Evolutionary conservation across 2,113 vertebrate genomes (phyloP).

Genomic region (Nansenia antarctica): DNA sequence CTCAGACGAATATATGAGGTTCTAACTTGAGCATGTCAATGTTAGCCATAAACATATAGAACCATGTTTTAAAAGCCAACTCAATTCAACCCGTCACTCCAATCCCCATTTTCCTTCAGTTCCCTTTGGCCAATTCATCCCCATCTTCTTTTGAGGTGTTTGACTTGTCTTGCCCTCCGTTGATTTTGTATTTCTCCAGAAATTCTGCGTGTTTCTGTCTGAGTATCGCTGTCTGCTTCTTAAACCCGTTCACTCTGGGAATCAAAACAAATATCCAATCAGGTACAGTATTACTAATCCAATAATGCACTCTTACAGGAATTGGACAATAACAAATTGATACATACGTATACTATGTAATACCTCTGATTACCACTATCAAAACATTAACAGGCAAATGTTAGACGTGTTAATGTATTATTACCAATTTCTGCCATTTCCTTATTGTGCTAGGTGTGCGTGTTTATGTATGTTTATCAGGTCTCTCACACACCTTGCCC

Average conservation of each 20-base stretch:
- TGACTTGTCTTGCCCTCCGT: conserved; percentile 60
- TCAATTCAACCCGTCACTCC: background rate
- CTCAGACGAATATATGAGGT: background rate
- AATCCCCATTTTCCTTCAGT: background rate
- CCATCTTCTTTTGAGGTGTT: background rate
- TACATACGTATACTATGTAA: background rate
- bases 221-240: conserved; percentile 79
- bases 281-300: background rate
- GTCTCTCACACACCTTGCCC: conserved; percentile 75
- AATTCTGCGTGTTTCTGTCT: conserved; percentile 76
- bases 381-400: background rate
- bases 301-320: no score
- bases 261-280: conserved; percentile 16
- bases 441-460: no score
- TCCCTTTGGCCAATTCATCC: background rate
- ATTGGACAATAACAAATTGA: background rate
- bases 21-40: background rate
- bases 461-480: conserved; percentile 2
- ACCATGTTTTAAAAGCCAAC: background rate
- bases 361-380: background rate
- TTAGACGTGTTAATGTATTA: background rate
- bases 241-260: conserved; percentile 74
- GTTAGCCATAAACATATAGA: background rate
- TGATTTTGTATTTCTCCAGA: conserved; percentile 64
- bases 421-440: no score